Evolutionary conservation across 1,140 invertebrate genomes (phyloP), one percentile per base, ranked within the genome.

Genomic region (Papilio polyxenes): DNA sequence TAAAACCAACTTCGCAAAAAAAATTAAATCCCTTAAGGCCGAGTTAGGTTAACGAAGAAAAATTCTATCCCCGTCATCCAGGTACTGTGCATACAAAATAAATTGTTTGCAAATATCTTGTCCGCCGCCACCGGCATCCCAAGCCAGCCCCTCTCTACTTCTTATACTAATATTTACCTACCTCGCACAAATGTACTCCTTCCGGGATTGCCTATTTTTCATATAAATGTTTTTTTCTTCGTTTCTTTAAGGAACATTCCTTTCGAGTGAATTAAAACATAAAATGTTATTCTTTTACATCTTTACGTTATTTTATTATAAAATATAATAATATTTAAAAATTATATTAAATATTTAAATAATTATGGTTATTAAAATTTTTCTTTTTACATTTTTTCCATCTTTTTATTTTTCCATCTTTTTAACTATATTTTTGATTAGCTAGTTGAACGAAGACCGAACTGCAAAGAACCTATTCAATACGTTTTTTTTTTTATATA

Each of bases 31-130:
- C 65, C 48, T 48, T 65, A 37, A 80, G 62, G 11, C 17, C 79
- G 20, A 80, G 40, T 72, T 40, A 40, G 31, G 31, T 72, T 72
- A 72, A 72, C 65, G 65, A 72, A 72, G 65, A 72, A 72, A 40
- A 72, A 72, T 72, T 72, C 31, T 59, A 72, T 72, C 65, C 31
- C 65, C 31, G 56, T 6, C 65, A 72, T 72, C 65, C 31, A 72
- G 65, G 65, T 72, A 72, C 31, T 72, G 65, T 72, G 31, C 65
- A 72, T 10, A 72, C 65, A 72, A 72, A 72, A 40, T 37, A 72
- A 72, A 72, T 72, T 72, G 65, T 72, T 72, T 72, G 65, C 65
- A 72, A 72, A 72, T 72, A 72, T 72, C 65, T 72, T 72, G 65
- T 72, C 65, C 65, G 23, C 62, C 62, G 62, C 65, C 31, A 40